Base-by-base conservation (phyloP, 2,113 vertebrate genomes). In the Clupea harengus region DNA sequence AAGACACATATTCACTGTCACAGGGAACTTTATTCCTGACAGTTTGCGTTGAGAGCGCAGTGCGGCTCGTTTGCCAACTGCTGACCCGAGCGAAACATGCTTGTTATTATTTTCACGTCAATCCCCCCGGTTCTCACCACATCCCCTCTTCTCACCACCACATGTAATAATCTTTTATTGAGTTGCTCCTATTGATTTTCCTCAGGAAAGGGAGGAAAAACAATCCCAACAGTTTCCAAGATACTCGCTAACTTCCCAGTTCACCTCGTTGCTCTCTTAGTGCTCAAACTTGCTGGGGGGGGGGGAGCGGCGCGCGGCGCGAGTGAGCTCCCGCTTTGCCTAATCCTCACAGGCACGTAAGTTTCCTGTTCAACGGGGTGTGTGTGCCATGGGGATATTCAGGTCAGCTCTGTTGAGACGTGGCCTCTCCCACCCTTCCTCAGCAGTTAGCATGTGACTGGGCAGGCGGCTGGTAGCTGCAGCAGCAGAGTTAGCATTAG, bases 361-460 rank as follows among this genome's bases (percentile, higher is more conserved):
- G 22, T 3, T 25, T 32, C 64, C 64, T 72, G 64, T 72, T 72
- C 25, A 13, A 25, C 64, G 9, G 64, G 7, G n/a, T 8, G 25
- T 72, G 64, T 22, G 18, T 20, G 18, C 18, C 54, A 22, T 22
- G 18, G 54, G 54, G 54, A 57, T 57, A 57, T 57, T 57, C 18
- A 17, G 67, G 67, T 75, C 67, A 75, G 67, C 28, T 32, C 28
- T 75, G 67, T 39, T 39, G 67, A 75, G 28, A 75, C 67, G 10
- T 17, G 13, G 28, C 85, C 84, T 85, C 82, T 84, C 44, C 46
- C 84, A 91, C 92, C 93, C 89, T 89, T 91, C 90, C 91, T 93
- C 91, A 75, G 92, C 90, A 88, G 88, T 88, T 81, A 94, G 88
- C 92, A 92, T 91, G 92, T 93, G 93, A 93, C 92, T 90, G 86